A percentile compares a stretch with the other conserved stretches of the same genome.
Evolutionary conservation across 2,888 invertebrate species (phyloP).

Genomic region (Euplagia quadripunctaria): DNA sequence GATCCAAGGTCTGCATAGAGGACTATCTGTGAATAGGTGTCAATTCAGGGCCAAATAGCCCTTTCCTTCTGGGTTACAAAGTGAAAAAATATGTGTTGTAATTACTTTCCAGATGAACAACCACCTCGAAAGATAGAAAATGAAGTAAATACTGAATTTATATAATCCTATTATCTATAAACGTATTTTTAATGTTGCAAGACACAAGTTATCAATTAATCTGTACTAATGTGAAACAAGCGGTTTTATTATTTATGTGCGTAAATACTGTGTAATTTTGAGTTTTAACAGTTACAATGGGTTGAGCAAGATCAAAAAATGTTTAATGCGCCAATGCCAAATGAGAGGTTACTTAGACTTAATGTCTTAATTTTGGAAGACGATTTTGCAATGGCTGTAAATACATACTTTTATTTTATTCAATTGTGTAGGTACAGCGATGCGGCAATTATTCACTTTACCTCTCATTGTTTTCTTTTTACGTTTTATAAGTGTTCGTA

Average conservation of each 20-base stretch:
- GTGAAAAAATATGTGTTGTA: too few relatives aligned
- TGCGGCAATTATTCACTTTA: not conserved
- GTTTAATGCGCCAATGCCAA: constrained; percentile 26
- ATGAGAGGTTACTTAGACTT: constrained; percentile 7
- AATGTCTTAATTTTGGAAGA: constrained; percentile 21
- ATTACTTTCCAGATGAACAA: constrained; percentile 33
- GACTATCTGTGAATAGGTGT: too few relatives aligned
- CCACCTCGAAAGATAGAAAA: constrained; percentile 32
- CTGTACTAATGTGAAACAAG: constrained; percentile 25
- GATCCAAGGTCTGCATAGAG: too few relatives aligned
- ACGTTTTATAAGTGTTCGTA: not conserved
- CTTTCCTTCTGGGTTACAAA: too few relatives aligned
- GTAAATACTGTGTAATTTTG: constrained; percentile 22
- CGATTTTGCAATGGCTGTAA: constrained; percentile 1
- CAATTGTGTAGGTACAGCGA: not conserved
- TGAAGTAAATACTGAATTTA: constrained; percentile 25
- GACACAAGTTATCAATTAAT: constrained; percentile 25
- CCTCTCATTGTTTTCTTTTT: not conserved
- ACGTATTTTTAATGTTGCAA: constrained; percentile 27
- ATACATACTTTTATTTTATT: too few relatives aligned
- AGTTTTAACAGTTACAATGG: constrained; percentile 15
- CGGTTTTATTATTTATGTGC: constrained; percentile 22
- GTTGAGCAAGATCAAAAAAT: constrained; percentile 28
- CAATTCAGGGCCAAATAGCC: too few relatives aligned
- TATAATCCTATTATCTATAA: constrained; percentile 31